Conservation (phyloP, 2,888 invertebrate species). For the Cheilosia urbana region DNA sequence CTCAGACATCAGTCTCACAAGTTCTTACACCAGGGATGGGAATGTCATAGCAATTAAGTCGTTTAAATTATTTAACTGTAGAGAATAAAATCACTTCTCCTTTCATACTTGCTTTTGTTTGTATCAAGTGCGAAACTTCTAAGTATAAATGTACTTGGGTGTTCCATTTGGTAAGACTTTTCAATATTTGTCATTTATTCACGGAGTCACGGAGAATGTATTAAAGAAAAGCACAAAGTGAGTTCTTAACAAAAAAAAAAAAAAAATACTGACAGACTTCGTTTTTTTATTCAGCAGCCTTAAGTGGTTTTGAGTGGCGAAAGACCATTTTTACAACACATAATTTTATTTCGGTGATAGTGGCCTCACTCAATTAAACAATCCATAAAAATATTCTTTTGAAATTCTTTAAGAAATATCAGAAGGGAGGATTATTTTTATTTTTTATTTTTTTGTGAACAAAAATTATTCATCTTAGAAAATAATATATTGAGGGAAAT, state of each 20-base stretch:
- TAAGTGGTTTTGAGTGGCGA: slow-evolving; percentile 33
- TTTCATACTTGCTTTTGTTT: too few species aligned
- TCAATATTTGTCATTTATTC: slow-evolving; percentile 12
- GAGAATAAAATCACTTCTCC: too few species aligned
- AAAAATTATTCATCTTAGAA: neutral
- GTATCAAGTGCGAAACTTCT: too few species aligned
- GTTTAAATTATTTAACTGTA: too few species aligned
- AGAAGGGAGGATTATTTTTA: neutral
- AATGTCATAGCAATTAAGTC: too few species aligned
- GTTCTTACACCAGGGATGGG: too few species aligned
- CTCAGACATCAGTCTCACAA: too few species aligned
- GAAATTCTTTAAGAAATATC: neutral
- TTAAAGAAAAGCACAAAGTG: neutral
- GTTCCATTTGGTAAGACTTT: slow-evolving; percentile 2
- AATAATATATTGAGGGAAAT: slow-evolving; percentile 11
- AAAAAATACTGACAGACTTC: neutral
- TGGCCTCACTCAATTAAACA: slow-evolving; percentile 29
- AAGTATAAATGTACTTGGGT: too few species aligned
- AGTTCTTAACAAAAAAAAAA: neutral
- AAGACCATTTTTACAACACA: too few species aligned
- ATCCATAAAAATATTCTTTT: slow-evolving; percentile 10
- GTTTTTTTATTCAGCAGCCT: slow-evolving; percentile 9
- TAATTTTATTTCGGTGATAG: neutral
- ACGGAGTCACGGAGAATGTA: too few species aligned
- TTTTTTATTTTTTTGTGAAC: too few species aligned